phyloP scores from a whole-genome alignment of 2,113 vertebrate species.

The Catharus fuscescens region DNA sequence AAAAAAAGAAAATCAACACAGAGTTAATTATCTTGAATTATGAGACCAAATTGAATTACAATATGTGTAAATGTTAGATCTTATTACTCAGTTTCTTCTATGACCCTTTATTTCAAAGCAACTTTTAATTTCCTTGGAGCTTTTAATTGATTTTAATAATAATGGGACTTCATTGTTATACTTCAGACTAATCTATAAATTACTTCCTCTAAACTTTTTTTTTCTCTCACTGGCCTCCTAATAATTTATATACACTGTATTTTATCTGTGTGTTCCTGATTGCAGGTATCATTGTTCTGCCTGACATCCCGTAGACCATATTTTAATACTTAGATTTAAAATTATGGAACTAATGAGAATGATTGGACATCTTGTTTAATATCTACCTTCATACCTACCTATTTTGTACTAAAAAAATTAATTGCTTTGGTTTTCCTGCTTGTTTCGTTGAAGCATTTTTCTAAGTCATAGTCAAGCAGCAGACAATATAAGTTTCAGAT shows the following conservation, averaged over 20 bases:
- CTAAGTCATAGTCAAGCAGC: not conserved
- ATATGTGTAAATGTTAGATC: not conserved
- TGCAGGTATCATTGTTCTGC: not conserved
- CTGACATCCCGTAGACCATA: not conserved
- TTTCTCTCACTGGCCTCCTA: not conserved
- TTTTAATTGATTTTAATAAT: not conserved
- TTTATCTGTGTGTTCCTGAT: not conserved
- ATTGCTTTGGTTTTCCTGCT: not conserved
- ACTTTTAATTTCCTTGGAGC: not conserved
- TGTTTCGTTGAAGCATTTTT: not conserved
- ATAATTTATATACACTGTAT: not conserved
- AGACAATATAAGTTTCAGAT: not conserved
- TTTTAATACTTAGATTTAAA: not conserved
- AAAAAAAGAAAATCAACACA: not conserved
- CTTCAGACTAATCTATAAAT: not conserved
- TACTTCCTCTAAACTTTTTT: not conserved
- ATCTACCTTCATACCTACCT: not conserved
- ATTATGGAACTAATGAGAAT: not conserved
- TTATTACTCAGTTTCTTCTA: not conserved
- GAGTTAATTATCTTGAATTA: slow-evolving; percentile 12
- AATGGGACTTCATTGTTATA: not conserved
- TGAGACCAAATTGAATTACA: not conserved
- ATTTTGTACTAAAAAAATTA: not conserved
- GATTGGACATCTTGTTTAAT: not conserved
- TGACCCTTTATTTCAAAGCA: not conserved